Evolutionary conservation across 2,797 vertebrate species (phyloP).

Genomic region (Gymnocypris eckloni): DNA sequence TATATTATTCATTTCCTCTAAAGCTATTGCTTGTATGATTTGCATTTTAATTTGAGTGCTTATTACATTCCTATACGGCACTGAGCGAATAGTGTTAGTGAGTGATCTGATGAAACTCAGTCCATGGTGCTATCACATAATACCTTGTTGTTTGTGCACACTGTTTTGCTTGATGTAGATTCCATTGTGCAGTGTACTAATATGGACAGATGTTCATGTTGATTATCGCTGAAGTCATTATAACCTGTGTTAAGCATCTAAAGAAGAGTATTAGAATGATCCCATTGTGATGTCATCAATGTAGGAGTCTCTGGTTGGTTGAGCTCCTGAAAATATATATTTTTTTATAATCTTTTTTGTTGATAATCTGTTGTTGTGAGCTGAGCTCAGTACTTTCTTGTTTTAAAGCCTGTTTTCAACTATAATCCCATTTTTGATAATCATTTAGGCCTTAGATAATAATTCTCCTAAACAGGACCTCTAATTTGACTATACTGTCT

Average conservation of each 20-base stretch:
- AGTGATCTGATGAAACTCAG: conserved; percentile 9
- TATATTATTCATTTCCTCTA: background rate
- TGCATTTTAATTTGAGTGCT: background rate
- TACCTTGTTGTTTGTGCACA: background rate
- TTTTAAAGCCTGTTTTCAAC: conserved; percentile 6
- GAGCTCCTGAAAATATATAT: background rate
- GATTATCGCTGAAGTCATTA: conserved; percentile 15
- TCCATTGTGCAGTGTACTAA: conserved; percentile 9
- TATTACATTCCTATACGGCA: background rate
- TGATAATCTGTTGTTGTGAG: conserved; percentile 15
- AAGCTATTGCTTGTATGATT: conserved; percentile 2
- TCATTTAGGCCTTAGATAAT: background rate
- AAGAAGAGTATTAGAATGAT: conserved; percentile 14
- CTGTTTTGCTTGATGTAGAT: background rate
- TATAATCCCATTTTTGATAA: conserved; percentile 3
- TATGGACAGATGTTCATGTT: conserved; percentile 16
- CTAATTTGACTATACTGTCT: background rate
- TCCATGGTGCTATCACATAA: background rate
- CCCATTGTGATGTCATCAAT: conserved; percentile 33
- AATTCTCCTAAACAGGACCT: background rate
- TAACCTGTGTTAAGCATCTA: conserved; percentile 23
- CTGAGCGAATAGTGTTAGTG: background rate
- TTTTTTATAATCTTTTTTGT: conserved; percentile 8
- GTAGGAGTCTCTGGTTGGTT: conserved; percentile 1
- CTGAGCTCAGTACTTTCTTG: background rate